Base-by-base conservation (phyloP, 1,140 invertebrate species). In the Acyrthosiphon pisum region DNA sequence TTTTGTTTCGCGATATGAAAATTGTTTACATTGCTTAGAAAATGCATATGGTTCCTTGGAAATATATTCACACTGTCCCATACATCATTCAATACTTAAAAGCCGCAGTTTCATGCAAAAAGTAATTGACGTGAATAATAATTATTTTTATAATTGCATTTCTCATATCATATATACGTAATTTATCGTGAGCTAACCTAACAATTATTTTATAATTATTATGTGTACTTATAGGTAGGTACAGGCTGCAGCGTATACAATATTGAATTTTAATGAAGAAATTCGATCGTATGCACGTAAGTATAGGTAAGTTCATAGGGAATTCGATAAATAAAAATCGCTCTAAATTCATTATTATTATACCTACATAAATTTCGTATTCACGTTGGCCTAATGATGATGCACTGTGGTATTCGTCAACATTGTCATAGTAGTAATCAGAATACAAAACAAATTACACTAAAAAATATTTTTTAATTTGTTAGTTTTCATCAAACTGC, bases 31-130 rank as follows among this genome's bases (percentile, higher is more conserved):
- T 26, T 48, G 86, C 30, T 88, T 18, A 88, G 30, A 35, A 88
- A 88, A 48, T 48, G 84, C 86, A 88, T 88, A 88, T 48, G 46
- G 86, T 88, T 88, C 26, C 46, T 35, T 88, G 14, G 18, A 44
- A 86, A 48, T 88, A 44, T 30, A 44, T 48, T 35, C 86, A 88
- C 86, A n/a, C 86, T 50, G 86, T 48, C 46, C 26, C 46, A 48
- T 88, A 48, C 86, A 48, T 86, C 41, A 88, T 88, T 88, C n/a
- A 88, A 50, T 35, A 35, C 30, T 30, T 68, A 68, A 68, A 68
- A 87, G 30, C n/a, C n/a, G n/a, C 46, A 35, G 30, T 88, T 88
- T 50, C 44, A 48, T n/a, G 18, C 30, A 30, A 35, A n/a, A 46
- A 88, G 0, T 41, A 84, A 41, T 26, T 30, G 44, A 41, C 26